Evolutionary conservation across 2,113 vertebrate species (phyloP).

Genomic region (Dermatemys mawii): DNA sequence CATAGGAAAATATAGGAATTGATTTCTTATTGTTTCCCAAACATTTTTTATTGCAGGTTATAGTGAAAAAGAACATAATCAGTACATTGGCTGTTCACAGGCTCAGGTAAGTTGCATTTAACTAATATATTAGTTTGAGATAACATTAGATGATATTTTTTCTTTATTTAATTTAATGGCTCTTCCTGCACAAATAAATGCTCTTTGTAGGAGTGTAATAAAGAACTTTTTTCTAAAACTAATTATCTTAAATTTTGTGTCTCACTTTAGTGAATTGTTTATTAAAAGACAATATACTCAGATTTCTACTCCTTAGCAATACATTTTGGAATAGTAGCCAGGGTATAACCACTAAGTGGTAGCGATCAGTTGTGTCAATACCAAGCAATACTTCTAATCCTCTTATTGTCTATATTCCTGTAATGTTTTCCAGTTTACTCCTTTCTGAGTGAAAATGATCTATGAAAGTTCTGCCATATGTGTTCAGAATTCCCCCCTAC

Average conservation of each 20-base stretch:
- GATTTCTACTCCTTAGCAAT: not conserved
- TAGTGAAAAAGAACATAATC: not conserved
- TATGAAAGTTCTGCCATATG: not conserved
- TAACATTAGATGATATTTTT: not conserved
- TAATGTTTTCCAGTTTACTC: not conserved
- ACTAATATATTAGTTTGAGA: accelerated
- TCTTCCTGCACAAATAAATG: not conserved
- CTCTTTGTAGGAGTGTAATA: not conserved
- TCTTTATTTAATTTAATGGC: not conserved
- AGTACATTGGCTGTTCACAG: not conserved
- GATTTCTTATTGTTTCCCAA: not conserved
- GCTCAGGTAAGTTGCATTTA: not conserved
- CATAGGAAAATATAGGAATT: not conserved
- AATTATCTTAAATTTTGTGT: not conserved
- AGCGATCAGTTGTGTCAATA: not conserved
- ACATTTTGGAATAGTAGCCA: not conserved
- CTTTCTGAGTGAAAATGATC: not conserved
- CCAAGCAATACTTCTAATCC: accelerated
- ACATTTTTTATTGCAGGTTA: too few relatives aligned
- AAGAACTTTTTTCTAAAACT: not conserved
- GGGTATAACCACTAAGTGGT: not conserved
- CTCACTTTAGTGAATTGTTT: not conserved
- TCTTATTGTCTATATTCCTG: not conserved
- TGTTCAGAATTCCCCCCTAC: not conserved
- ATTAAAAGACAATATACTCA: not conserved